A percentile compares a stretch with the other conserved stretches of the same genome.
Conservation (phyloP, 2,113 vertebrate genomes). For the Sceloporus tristichus region DNA sequence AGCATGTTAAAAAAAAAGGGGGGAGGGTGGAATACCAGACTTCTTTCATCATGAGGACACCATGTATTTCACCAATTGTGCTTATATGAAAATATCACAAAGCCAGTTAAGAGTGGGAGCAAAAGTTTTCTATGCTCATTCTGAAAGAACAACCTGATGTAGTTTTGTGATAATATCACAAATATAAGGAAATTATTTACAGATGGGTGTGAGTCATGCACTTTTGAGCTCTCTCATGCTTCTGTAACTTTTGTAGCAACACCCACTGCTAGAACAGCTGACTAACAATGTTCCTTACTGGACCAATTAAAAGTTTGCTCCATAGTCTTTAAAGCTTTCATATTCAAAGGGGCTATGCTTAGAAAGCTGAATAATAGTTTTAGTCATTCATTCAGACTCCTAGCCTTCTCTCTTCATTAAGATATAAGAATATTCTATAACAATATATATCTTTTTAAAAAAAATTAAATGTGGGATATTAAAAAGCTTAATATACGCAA, state of each 20-base stretch:
- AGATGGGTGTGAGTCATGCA: not conserved
- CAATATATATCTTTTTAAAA: not conserved
- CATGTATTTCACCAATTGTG: not conserved
- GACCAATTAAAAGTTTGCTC: not conserved
- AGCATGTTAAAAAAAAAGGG: not conserved
- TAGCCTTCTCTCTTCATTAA: not conserved
- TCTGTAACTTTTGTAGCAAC: not conserved
- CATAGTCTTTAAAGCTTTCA: not conserved
- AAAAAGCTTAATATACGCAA: not conserved
- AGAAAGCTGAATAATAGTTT: not conserved
- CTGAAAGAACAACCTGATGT: not conserved
- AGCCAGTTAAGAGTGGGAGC: not conserved
- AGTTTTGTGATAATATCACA: not conserved
- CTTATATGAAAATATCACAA: not conserved
- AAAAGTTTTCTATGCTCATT: too few relatives aligned
- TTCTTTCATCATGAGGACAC: not conserved
- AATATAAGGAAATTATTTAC: not conserved
- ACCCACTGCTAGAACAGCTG: not conserved
- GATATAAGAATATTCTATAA: not conserved
- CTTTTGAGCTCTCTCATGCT: not conserved
- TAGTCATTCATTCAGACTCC: not conserved
- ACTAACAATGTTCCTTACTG: not conserved
- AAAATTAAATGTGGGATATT: not conserved
- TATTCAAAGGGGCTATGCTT: not conserved
- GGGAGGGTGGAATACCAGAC: not conserved